Conservation (phyloP, 2,797 vertebrate genomes). For the Forpus xanthops region DNA sequence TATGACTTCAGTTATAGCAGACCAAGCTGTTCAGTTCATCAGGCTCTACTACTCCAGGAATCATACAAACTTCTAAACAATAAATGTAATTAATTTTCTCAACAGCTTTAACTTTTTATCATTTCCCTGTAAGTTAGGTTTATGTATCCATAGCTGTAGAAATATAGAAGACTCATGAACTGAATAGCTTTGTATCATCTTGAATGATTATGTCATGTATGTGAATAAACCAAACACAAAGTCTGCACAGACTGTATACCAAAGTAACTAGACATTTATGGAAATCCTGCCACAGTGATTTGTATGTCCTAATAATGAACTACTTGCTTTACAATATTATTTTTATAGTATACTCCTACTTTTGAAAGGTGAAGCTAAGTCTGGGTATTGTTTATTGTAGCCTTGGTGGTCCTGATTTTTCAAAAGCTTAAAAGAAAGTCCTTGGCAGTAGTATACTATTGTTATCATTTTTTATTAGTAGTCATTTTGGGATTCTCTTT, state of each 20-base stretch:
- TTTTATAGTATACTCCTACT: neutral
- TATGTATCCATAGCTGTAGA: neutral
- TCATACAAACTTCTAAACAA: neutral
- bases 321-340: neutral
- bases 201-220: neutral
- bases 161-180: neutral
- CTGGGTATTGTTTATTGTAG: neutral
- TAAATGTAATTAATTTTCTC: neutral
- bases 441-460: neutral
- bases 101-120: neutral
- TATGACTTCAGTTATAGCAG: neutral
- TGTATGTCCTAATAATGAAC: neutral
- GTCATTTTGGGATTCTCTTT: neutral
- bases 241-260: rapidly evolving
- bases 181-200: neutral
- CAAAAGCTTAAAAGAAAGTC: neutral
- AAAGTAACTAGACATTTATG: neutral
- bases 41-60: neutral
- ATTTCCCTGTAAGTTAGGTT: neutral
- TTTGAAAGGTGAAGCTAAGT: neutral
- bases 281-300: neutral
- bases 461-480: neutral
- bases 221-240: neutral
- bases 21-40: neutral
- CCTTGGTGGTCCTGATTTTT: conserved; percentile 18